A percentile compares a stretch with the other conserved stretches of the same genome.
phyloP scores from a whole-genome alignment of 2,113 vertebrate genomes.

The Phalacrocorax carbo region DNA sequence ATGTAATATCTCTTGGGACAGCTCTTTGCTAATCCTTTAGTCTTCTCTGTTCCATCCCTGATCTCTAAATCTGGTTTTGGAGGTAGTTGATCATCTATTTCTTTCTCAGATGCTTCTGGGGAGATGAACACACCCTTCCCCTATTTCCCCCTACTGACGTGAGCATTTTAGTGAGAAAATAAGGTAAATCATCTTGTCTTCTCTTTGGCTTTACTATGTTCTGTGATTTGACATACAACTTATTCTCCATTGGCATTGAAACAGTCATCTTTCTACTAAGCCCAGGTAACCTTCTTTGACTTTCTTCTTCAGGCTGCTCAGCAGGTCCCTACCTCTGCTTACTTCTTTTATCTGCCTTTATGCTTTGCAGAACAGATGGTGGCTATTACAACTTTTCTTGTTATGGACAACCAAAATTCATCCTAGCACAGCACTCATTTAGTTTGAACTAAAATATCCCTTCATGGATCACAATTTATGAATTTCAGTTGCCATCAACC shows the following conservation, averaged over 20 bases:
- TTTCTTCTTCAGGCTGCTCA: background rate
- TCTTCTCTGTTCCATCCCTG: background rate
- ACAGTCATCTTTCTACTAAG: background rate
- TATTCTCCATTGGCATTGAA: background rate
- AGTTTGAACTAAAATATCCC: background rate
- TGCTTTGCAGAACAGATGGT: background rate
- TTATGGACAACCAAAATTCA: background rate
- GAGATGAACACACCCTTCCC: background rate
- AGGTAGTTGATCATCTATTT: background rate
- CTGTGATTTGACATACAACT: background rate
- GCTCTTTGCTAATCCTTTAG: background rate
- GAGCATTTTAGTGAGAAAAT: background rate
- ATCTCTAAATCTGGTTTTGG: background rate
- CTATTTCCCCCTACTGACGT: rapidly evolving
- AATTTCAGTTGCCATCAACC: background rate
- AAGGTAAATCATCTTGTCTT: background rate
- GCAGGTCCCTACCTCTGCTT: background rate
- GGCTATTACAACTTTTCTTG: background rate
- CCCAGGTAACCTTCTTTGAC: background rate
- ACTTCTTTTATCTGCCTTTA: background rate
- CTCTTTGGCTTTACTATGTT: rapidly evolving
- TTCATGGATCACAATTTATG: background rate
- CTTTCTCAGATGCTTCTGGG: background rate
- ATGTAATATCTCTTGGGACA: background rate
- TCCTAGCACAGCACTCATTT: background rate